Base-by-base conservation (phyloP, 1,140 invertebrate species). In the Chrysopa pallens region DNA sequence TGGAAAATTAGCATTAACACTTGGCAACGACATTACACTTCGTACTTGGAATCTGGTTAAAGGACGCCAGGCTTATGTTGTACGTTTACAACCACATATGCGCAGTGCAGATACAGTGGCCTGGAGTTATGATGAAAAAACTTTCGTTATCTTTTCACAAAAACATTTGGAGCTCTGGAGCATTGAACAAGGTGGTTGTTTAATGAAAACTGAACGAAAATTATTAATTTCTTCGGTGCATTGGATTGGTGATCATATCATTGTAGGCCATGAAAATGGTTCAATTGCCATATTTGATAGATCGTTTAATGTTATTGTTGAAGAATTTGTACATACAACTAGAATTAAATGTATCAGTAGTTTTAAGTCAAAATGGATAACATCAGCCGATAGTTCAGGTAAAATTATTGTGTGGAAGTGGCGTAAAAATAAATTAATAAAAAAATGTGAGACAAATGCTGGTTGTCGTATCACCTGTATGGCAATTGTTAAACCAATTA, bases 41-140 rank as follows among this genome's bases (percentile, higher is more conserved):
- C 68, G 80, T 51, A 93, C 89, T 1, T 97, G 92, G 92, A 93
- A 97, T 68, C 64, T 96, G 44, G 66, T 96, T 0, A 93, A 90
- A 64, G 91, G 90, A 0, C 69, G 86, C 49, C 74, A 74, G 54
- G 87, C 89, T 4, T 96, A 85, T 59, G 78, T 82, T 1, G 89
- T 80, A 66, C 69, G 13, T 75, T 67, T 38, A 78, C 76, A 54
- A 57, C 72, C 62, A 60, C 66, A 57, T 50, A 66, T 52, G 56
- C 70, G 54, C 60, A 63, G 53, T 52, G 54, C 60, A 52, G 74
- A 56, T 50, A 69, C 58, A 46, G 73, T 59, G 52, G 73, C 57
- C 43, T 84, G 78, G 72, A 73, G 72, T 40, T 75, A 77, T 8
- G 64, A 67, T 51, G 87, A 84, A 9, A 62, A 72, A 12, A 69